Evolutionary conservation across 2,113 vertebrate genomes (phyloP).

Genomic region (Alligator mississippiensis): DNA sequence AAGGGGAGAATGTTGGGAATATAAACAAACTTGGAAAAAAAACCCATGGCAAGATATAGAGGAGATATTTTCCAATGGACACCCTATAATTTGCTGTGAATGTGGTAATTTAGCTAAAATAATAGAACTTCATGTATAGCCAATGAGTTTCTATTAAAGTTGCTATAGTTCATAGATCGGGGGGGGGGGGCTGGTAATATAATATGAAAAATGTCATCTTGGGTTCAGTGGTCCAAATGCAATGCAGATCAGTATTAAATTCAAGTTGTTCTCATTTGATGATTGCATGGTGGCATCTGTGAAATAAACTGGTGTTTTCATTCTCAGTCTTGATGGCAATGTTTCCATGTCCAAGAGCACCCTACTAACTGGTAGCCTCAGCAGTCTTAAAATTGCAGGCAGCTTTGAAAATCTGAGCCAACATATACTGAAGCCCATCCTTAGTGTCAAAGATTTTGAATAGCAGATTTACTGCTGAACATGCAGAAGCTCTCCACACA

Average conservation of each 20-base stretch:
- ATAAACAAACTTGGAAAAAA: slow-evolving; percentile 60
- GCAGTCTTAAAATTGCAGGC: fast-evolving
- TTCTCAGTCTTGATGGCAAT: background rate
- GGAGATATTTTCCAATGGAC: slow-evolving; percentile 68
- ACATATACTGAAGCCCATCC: slow-evolving; percentile 1
- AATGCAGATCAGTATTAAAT: background rate
- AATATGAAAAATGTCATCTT: slow-evolving; percentile 26
- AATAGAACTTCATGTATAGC: slow-evolving; percentile 53
- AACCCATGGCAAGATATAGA: slow-evolving; percentile 34
- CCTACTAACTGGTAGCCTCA: background rate
- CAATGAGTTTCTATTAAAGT: slow-evolving; percentile 36
- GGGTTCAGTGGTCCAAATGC: background rate
- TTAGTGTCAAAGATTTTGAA: background rate
- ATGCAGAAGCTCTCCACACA: background rate
- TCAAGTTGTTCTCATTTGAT: background rate
- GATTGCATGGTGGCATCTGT: background rate
- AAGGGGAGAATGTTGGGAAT: slow-evolving; percentile 53
- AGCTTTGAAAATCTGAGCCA: background rate
- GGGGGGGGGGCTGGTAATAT: slow-evolving; percentile 18
- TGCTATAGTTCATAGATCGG: background rate
- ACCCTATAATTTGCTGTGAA: slow-evolving; percentile 72
- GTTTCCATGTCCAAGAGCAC: background rate
- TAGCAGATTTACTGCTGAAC: slow-evolving; percentile 8
- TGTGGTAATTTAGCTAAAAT: slow-evolving; percentile 62
- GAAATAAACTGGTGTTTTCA: background rate